Evolutionary conservation across 2,113 vertebrate species (phyloP).

Genomic region (Phyllostomus discolor): DNA sequence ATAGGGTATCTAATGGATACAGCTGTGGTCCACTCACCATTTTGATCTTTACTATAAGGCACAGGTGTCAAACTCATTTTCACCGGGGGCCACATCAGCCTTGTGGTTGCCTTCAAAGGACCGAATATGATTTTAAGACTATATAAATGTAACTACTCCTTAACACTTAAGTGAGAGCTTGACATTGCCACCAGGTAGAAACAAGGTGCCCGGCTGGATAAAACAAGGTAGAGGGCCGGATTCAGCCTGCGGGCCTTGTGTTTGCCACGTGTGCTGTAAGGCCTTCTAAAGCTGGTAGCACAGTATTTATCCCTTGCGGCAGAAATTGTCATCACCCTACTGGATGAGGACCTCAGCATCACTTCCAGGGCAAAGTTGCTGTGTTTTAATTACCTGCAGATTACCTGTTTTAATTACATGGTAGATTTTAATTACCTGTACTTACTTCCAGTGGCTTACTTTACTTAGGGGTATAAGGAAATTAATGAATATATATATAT

Average conservation of each 20-base stretch:
- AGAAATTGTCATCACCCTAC: not conserved
- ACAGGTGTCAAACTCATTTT: too few species aligned
- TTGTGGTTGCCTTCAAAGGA: too few species aligned
- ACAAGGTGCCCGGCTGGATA: too few species aligned
- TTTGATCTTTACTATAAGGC: not conserved
- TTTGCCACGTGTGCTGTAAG: not conserved
- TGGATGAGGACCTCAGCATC: not conserved
- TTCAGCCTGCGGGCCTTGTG: too few species aligned
- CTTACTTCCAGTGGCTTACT: not conserved
- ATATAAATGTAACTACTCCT: too few species aligned
- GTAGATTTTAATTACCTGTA: not conserved
- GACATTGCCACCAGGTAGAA: too few species aligned
- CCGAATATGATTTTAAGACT: too few species aligned
- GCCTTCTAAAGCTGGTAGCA: not conserved
- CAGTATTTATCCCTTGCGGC: not conserved
- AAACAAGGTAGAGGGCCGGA: too few species aligned
- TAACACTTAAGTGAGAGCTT: too few species aligned
- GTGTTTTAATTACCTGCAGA: not conserved
- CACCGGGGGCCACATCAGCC: too few species aligned
- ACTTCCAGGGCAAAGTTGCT: not conserved
- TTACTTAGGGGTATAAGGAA: not conserved
- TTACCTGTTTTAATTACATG: too few species aligned
- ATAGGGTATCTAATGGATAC: not conserved
- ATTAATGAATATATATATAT: not conserved
- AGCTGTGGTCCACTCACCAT: not conserved